Evolutionary conservation across 2,113 vertebrate genomes (phyloP).

Genomic region (Catharus minimus): DNA sequence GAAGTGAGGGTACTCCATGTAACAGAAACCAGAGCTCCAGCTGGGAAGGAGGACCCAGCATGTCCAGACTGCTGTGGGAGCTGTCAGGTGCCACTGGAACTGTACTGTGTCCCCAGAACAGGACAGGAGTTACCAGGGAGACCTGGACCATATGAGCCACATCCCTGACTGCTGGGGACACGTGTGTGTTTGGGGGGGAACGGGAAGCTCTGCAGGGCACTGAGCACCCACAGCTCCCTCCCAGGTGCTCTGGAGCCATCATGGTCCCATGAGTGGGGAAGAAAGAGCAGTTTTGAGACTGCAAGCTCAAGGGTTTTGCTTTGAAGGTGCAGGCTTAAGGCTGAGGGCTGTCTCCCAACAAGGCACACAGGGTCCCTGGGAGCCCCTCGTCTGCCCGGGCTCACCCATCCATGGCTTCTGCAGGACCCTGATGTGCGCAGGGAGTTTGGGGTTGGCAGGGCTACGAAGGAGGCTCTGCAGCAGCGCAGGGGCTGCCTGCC

Average conservation of each 20-base stretch:
- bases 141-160: neutral
- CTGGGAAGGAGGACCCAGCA: neutral
- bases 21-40: neutral
- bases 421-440: accelerated
- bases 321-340: neutral
- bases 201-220: accelerated
- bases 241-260: neutral
- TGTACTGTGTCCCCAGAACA: neutral
- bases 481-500: neutral
- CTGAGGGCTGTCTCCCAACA: neutral
- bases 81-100: accelerated
- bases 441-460: neutral
- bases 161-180: neutral
- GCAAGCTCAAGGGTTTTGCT: neutral
- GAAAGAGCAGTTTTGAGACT: neutral
- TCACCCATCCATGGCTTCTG: neutral
- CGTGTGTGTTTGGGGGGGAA: accelerated
- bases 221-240: neutral
- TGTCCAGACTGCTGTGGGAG: neutral
- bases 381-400: neutral
- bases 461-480: neutral
- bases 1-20: neutral
- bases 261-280: neutral
- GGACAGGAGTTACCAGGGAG: neutral
- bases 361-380: neutral